These are phyloP conservation scores for Chrysolina haemoptera DNA, from an alignment of 2,888 invertebrate genomes.

Conservation along the genomic window DNA sequence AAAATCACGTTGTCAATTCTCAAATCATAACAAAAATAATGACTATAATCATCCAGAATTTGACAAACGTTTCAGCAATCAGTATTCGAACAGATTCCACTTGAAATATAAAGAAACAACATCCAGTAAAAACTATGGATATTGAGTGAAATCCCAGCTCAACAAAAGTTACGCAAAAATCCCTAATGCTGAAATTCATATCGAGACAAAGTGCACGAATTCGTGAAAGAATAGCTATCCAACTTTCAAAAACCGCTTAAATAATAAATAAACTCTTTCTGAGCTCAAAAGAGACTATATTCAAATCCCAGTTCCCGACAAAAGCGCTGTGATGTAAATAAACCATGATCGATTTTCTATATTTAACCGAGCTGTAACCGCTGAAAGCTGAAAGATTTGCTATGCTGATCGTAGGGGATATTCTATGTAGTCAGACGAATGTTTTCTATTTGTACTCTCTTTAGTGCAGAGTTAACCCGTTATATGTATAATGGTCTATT, in stretches of 20 bases:
- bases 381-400: conserved; percentile 10
- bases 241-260: not conserved
- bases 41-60: too few species aligned
- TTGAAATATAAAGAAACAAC: too few species aligned
- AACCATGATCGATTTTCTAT: conserved; percentile 16
- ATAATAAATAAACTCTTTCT: conserved; percentile 4
- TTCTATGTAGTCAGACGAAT: not conserved
- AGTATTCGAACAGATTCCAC: too few species aligned
- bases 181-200: too few species aligned
- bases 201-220: not conserved
- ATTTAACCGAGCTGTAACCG: conserved; percentile 9
- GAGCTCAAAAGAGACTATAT: conserved; percentile 14
- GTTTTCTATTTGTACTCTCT: not conserved
- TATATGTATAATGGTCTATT: too few species aligned
- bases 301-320: conserved; percentile 8
- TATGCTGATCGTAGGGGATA: not conserved
- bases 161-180: too few species aligned
- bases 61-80: too few species aligned
- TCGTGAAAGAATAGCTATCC: not conserved
- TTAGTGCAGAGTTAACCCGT: too few species aligned
- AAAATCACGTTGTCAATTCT: too few species aligned
- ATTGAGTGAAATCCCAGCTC: too few species aligned
- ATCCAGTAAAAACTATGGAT: too few species aligned
- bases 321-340: conserved; percentile 12
- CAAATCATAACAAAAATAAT: too few species aligned